phyloP scores from a whole-genome alignment of 2,888 invertebrate genomes.

The Spialia ferax region DNA sequence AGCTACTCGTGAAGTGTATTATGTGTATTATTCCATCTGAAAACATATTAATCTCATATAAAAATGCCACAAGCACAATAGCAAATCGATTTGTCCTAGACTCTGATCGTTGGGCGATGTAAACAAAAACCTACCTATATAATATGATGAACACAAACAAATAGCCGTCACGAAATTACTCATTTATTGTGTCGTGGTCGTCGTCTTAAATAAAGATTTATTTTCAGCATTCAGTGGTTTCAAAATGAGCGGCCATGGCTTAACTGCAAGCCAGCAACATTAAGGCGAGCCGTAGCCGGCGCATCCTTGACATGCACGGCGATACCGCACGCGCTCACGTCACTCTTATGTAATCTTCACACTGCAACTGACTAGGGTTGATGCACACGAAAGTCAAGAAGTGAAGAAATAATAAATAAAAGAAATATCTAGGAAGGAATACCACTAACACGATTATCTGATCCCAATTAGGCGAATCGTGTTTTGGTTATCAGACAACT shows the following conservation, averaged over 20 bases:
- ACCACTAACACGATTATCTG: no score
- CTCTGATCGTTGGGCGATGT: not conserved
- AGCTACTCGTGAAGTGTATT: no score
- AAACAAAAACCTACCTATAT: not conserved
- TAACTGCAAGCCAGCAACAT: slow-evolving; percentile 20
- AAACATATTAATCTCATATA: no score
- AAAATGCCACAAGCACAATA: not conserved
- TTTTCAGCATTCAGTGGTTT: slow-evolving; percentile 24
- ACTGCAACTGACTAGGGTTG: slow-evolving; percentile 21
- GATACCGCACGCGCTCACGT: slow-evolving; percentile 50
- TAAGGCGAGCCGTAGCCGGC: slow-evolving; percentile 50
- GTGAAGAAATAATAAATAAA: no score
- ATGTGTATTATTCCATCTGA: no score
- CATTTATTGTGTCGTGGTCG: not conserved
- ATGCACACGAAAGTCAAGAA: no score
- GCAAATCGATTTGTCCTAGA: not conserved
- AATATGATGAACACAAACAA: not conserved
- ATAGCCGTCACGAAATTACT: not conserved
- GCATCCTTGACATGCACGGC: slow-evolving; percentile 77
- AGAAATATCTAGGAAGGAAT: no score
- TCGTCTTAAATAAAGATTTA: slow-evolving; percentile 21
- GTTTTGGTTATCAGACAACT: no score
- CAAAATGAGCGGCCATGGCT: slow-evolving; percentile 28
- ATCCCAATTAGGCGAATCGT: no score
- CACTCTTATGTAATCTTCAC: slow-evolving; percentile 66